A percentile compares a stretch with the other conserved stretches of the same genome.
Evolutionary conservation across 2,113 vertebrate species (phyloP).

Genomic region (Cebidichthys violaceus): DNA sequence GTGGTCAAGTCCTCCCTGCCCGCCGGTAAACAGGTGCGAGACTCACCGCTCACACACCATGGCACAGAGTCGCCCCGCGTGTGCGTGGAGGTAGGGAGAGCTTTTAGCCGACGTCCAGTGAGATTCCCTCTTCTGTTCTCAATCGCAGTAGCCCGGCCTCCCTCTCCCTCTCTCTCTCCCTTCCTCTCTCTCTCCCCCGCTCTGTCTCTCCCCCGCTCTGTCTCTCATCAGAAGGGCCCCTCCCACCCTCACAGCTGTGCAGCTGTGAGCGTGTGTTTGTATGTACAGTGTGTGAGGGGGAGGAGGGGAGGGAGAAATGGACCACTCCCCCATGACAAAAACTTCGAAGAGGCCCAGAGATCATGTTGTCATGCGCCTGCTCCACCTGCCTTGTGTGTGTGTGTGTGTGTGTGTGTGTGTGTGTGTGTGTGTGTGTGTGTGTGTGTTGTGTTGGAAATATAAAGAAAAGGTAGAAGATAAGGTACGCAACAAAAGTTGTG

Average conservation of each 20-base stretch:
- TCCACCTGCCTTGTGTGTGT: slow-evolving; percentile 53
- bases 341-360: slow-evolving; percentile 35
- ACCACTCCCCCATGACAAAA: slow-evolving; percentile 67
- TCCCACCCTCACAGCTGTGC: slow-evolving; percentile 81
- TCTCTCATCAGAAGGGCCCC: slow-evolving; percentile 72
- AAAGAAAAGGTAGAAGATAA: neutral
- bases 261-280: slow-evolving; percentile 41
- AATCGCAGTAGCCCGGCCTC: slow-evolving; percentile 56
- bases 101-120: slow-evolving; percentile 43
- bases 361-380: slow-evolving; percentile 16
- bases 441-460: slow-evolving; percentile 5
- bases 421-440: slow-evolving; percentile 1
- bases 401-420: neutral
- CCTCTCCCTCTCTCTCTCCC: slow-evolving; percentile 55
- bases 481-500: neutral
- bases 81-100: slow-evolving; percentile 21
- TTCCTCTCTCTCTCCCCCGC: slow-evolving; percentile 49
- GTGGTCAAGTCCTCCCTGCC: slow-evolving; percentile 48
- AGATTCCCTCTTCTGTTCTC: slow-evolving; percentile 61
- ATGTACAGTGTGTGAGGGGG: slow-evolving; percentile 45
- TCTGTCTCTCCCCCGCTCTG: slow-evolving; percentile 39
- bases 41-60: slow-evolving; percentile 47
- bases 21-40: slow-evolving; percentile 27
- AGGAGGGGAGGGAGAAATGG: slow-evolving; percentile 28
- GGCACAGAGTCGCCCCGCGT: slow-evolving; percentile 13